Base-by-base conservation (phyloP, 2,113 vertebrate genomes). In the Pelobates fuscus region DNA sequence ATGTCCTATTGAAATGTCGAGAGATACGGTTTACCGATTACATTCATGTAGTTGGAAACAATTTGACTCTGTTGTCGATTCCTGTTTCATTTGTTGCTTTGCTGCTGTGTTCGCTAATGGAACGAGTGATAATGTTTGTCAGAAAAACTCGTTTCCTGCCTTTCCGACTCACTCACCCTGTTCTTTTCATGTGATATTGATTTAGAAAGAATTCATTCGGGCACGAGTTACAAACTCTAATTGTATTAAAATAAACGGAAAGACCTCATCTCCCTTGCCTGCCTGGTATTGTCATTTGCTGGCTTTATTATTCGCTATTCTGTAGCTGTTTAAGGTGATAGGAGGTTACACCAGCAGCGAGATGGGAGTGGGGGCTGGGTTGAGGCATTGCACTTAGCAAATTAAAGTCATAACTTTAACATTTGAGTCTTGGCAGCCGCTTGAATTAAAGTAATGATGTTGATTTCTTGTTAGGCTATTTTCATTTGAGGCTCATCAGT, bases 381-480 rank as follows among this genome's bases (percentile, higher is more conserved):
- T 32, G 23, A 29, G 55, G 27, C 18, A 61, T 52, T 37, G 73
- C 65, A 67, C 73, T 77, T 77, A 77, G 73, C 65, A 68, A 68
- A 77, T 77, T 49, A 77, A 77, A 77, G 64, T 61, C 55, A 25
- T 76, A 77, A 77, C 57, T 77, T 77, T 61, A 68, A 44, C 65
- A 68, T 61, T 61, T 60, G 55, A 52, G 27, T 76, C 41, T 41
- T 67, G 65, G 73, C 73, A 76, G 73, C 43, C 8, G 55, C 29
- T 30, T 61, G 37, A 52, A 75, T 67, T 67, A 67, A 67, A 68
- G 64, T 77, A 77, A 77, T 68, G 57, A 77, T 77, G 72, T 75
- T 75, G 73, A 52, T 67, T 77, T 67, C 73, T 52, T 68, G 73
- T 77, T 77, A 77, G 73, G 43, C 65, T 64, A 77, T 68, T 77